Evolutionary conservation across 2,797 vertebrate species (phyloP), one percentile per base, ranked within the genome.

Genomic region (Syngnathus acus): DNA sequence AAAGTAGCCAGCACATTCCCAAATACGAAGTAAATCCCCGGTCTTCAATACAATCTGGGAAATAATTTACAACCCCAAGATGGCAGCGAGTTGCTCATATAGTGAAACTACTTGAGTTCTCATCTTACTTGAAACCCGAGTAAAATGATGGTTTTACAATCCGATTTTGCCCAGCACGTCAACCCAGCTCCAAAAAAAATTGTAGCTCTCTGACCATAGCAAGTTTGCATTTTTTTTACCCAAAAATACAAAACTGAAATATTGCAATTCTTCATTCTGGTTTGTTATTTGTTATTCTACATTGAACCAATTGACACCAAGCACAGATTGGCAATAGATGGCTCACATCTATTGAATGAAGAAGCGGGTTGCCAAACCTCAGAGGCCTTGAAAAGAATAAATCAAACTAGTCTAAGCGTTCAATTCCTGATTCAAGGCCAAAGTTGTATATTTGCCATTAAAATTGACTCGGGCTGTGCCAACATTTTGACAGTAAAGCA

Each of bases 341-440:
- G 67, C 78, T 68, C 17, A 57, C 65, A 72, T 82, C 75, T 80
- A 67, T 84, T 78, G 67, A 72, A 54, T 70, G 58, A 65, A 58
- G 74, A 68, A 73, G 64, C 64, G 16, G 37, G 59, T 17, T 81
- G 68, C 73, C 71, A 79, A 72, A 50, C 45, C 58, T 16, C 69
- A 54, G 72, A 65, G 65, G 61, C 47, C 64, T 38, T 74, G 23
- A 48, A 23, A 17, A 11, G 1, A 64, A 19, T 86, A 74, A 78
- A 80, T 84, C 77, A 77, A 66, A 39, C 65, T 70, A 74, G 68
- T 70, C 32, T 72, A 65, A 47, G 72, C 65, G 64, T 62, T 53
- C 66, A 1, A 17, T 26, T 38, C 55, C 32, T 16, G 57, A 19
- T 59, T 59, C 38, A 42, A 61, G 9, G 9, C 59, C 38, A 6